Evolutionary conservation across 2,113 vertebrate species (phyloP).

Genomic region (Atractosteus spatula): DNA sequence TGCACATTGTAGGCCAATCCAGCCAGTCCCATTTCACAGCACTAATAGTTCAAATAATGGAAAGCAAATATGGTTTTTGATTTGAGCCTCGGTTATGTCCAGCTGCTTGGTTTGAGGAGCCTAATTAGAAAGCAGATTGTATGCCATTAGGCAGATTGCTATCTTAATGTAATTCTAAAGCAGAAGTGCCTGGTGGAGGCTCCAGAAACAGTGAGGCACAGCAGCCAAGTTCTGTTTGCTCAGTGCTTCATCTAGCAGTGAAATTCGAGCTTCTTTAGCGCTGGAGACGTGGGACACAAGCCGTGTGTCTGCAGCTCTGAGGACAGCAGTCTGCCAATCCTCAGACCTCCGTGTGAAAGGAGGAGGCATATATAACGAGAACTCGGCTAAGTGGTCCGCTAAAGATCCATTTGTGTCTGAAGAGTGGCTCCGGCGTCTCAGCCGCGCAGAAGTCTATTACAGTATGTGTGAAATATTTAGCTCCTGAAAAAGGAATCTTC

Average conservation of each 20-base stretch:
- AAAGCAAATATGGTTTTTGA: not conserved
- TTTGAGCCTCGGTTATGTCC: not conserved
- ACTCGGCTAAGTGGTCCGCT: not conserved
- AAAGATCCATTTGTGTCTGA: not conserved
- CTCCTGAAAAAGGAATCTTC: no score
- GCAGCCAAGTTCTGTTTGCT: no score
- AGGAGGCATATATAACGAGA: not conserved
- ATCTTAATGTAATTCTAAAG: not conserved
- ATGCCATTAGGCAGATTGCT: not conserved
- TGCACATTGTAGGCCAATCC: no score
- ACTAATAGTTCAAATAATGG: not conserved
- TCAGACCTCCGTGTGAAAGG: constrained; percentile 2
- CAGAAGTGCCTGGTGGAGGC: not conserved
- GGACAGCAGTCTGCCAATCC: not conserved
- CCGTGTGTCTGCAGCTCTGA: not conserved
- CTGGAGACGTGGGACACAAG: no score
- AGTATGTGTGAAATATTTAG: no score
- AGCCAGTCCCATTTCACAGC: not conserved
- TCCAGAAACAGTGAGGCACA: not conserved
- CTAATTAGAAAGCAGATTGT: not conserved
- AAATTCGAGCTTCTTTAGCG: not conserved
- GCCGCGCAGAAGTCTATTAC: not conserved
- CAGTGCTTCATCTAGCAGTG: no score
- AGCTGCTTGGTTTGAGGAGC: not conserved
- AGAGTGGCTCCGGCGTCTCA: not conserved